Base-by-base conservation (phyloP, 2,113 vertebrate genomes). In the Stigmatopora nigra region DNA sequence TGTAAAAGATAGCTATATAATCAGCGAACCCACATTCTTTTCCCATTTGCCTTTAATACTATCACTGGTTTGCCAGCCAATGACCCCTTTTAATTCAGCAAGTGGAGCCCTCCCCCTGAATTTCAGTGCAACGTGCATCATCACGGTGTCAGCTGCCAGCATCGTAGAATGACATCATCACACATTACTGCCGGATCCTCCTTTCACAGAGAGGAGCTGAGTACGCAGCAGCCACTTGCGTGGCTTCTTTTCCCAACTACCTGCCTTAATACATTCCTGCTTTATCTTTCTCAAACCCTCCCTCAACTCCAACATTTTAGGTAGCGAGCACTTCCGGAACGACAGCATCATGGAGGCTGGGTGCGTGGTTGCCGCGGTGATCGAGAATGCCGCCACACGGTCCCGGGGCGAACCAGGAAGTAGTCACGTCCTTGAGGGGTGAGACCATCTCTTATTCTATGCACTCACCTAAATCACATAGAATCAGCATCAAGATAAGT, bases 271-370 rank as follows among this genome's bases (percentile, higher is more conserved):
- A 5, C 45, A 52, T 45, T 31, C 65, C 53, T 47, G 48, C 74
- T 10, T 31, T 52, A 31, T 52, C 67, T 64, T 66, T 67, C 67
- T 49, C 46, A 20, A 20, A 60, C 56, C 70, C 51, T 53, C 51
- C 73, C 69, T 77, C 77, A 72, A 77, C 67, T 48, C 78, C 77
- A 80, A 74, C 66, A 68, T 79, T 72, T 71, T 81, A 78, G 70
- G 80, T 82, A 83, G 86, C 72, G 75, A 78, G 85, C 87, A 87
- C 86, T 86, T 88, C 88, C 86, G 83, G 88, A 84, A 82, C 82
- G 81, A 72, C 79, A 78, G 78, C 87, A 89, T 71, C 70, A 91
- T 86, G 90, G 90, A 92, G 82, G 83, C 88, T 81, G 84, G 78
- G 80, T 87, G 88, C 52, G 80, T 86, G 81, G 83, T 86, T 88